Evolutionary conservation across 2,113 vertebrate genomes (phyloP), one percentile per base, ranked within the genome.

Genomic region (Picathartes gymnocephalus): DNA sequence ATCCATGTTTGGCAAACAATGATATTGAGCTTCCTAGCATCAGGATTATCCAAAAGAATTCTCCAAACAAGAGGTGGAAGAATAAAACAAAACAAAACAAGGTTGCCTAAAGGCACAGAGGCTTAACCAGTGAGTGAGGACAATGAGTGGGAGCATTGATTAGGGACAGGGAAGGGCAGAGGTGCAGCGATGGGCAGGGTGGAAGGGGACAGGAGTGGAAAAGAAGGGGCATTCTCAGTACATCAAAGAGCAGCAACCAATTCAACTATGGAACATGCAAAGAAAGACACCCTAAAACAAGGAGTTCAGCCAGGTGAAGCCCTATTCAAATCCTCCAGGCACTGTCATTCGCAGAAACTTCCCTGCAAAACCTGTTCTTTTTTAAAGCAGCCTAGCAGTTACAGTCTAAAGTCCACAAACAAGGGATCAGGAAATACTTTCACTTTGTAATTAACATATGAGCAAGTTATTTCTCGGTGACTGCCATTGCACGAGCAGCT

Each of bases 351-450:
- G 23, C 40, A n/a, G 40, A 83, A 94, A 56, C 30, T 22, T 68
- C 27, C 57, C 73, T 68, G 85, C 51, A 72, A 82, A 88, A 92
- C 57, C 74, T 70, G 73, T 37, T 84, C 37, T 50, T 51, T 74
- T 81, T 62, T 47, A 62, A 68, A 78, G 51, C 70, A 93, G 51
- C 56, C 81, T 37, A 50, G 51, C 39, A 95, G 81, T 51, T 76
- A 40, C 27, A 64, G 65, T 33, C 42, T 58, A 8, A 66, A 85
- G 39, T 87, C 70, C 81, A 90, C 33, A 51, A 54, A 50, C 60
- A 19, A 51, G 35, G 28, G 64, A 71, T 35, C 65, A 87, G 79
- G 48, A 88, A 87, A 90, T 54, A 71, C 47, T 71, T 79, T 74
- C 57, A 62, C 81, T 64, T 70, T 24, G 18, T n/a, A 58, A 81